phyloP scores from a whole-genome alignment of 2,888 invertebrate genomes.

The Leucania comma region DNA sequence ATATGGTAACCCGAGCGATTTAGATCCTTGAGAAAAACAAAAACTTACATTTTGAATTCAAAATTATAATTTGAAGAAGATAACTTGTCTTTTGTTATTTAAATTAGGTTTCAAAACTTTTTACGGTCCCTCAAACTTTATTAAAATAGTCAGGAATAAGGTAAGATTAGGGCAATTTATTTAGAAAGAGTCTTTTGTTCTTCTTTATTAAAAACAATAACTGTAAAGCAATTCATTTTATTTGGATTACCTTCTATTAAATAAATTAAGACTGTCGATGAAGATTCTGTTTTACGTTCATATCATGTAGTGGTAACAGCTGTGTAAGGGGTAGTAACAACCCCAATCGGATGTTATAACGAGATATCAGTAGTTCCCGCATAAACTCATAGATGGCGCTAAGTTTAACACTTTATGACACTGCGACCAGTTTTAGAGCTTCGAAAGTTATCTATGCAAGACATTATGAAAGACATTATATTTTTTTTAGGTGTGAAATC shows the following conservation, averaged over 20 bases:
- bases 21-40: slow-evolving; percentile 60
- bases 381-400: slow-evolving; percentile 43
- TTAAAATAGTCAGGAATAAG: background rate
- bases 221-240: background rate
- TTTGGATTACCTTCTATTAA: background rate
- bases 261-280: too few relatives aligned
- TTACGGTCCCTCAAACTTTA: background rate
- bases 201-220: background rate
- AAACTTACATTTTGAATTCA: slow-evolving; percentile 46
- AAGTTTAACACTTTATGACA: background rate
- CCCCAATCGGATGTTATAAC: background rate
- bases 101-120: background rate
- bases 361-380: slow-evolving; percentile 17
- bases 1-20: slow-evolving; percentile 64
- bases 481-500: too few relatives aligned
- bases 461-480: background rate
- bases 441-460: background rate
- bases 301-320: background rate
- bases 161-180: background rate
- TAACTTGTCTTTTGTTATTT: slow-evolving; percentile 18
- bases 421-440: background rate
- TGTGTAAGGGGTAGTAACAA: slow-evolving; percentile 3
- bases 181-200: background rate
- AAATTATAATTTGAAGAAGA: slow-evolving; percentile 31
- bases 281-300: background rate